Evolutionary conservation across 2,797 vertebrate genomes (phyloP).

Genomic region (Melanotaenia nigrans): DNA sequence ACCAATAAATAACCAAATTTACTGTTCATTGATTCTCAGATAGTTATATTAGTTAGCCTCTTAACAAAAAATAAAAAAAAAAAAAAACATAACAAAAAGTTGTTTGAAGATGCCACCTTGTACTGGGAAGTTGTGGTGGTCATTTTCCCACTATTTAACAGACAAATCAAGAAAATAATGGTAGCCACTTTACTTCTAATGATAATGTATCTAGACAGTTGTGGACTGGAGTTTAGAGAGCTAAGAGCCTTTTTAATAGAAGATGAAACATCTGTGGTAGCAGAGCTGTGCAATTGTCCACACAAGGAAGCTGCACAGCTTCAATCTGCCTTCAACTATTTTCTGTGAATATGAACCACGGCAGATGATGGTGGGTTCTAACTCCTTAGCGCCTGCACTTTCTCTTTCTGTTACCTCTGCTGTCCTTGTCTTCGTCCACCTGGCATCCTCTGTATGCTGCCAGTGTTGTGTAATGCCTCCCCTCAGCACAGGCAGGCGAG

Average conservation of each 20-base stretch:
- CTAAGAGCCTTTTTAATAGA: neutral
- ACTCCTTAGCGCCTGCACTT: slow-evolving; percentile 28
- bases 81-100: neutral
- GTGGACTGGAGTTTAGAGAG: neutral
- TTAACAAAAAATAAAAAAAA: too few species aligned
- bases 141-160: neutral
- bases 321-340: slow-evolving; percentile 31
- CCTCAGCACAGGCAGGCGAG: slow-evolving; percentile 67
- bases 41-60: neutral
- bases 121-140: neutral
- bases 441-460: slow-evolving; percentile 67
- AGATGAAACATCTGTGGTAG: slow-evolving; percentile 12
- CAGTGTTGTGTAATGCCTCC: slow-evolving; percentile 82
- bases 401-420: slow-evolving; percentile 15
- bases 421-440: slow-evolving; percentile 52
- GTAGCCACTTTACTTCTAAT: too few species aligned
- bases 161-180: neutral
- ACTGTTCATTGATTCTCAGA: neutral
- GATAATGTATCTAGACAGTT: too few species aligned
- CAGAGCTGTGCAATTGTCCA: slow-evolving; percentile 10
- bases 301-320: slow-evolving; percentile 18
- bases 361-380: slow-evolving; percentile 47
- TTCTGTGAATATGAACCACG: slow-evolving; percentile 60
- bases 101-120: neutral
- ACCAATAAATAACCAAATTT: neutral